A percentile compares a stretch with the other conserved stretches of the same genome.
These are phyloP conservation scores for Pogonomyrmex barbatus DNA, from an alignment of 1,140 invertebrate genomes.

Conservation along the genomic window DNA sequence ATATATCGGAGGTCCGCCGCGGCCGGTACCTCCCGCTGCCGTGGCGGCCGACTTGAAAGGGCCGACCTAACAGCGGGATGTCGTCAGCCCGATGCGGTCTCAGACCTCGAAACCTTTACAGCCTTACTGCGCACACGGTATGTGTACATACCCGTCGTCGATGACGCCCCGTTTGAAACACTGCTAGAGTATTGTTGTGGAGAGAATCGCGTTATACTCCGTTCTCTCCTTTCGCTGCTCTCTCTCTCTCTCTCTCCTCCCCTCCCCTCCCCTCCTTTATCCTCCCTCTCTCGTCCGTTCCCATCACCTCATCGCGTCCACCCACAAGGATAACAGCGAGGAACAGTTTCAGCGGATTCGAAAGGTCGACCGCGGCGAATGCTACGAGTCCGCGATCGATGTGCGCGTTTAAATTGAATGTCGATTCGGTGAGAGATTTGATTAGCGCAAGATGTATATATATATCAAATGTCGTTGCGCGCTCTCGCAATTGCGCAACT, in stretches of 20 bases:
- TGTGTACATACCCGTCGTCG: conserved; percentile 64
- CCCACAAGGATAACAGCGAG: background rate
- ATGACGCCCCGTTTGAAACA: conserved; percentile 73
- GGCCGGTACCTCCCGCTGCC: conserved; percentile 82
- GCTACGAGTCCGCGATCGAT: conserved; percentile 14
- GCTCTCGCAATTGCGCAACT: background rate
- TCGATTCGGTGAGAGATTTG: background rate
- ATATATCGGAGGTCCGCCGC: conserved; percentile 80
- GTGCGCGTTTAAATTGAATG: conserved; percentile 40
- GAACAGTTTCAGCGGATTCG: conserved; percentile 62
- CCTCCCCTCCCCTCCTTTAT: background rate
- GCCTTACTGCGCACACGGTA: conserved; percentile 23
- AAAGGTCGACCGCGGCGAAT: conserved; percentile 53
- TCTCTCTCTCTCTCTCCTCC: background rate
- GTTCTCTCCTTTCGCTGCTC: background rate
- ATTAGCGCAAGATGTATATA: background rate
- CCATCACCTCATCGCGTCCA: conserved; percentile 3
- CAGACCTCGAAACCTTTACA: conserved; percentile 74
- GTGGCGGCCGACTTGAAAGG: conserved; percentile 84
- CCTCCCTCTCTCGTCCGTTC: background rate
- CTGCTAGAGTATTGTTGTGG: conserved; percentile 69
- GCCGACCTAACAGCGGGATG: conserved; percentile 83
- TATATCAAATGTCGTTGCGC: background rate
- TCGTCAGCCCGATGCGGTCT: conserved; percentile 78
- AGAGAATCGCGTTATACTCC: conserved; percentile 42